A percentile compares a stretch with the other conserved stretches of the same genome.
Conservation (phyloP, 2,113 vertebrate species). For the Pituophis catenifer region DNA sequence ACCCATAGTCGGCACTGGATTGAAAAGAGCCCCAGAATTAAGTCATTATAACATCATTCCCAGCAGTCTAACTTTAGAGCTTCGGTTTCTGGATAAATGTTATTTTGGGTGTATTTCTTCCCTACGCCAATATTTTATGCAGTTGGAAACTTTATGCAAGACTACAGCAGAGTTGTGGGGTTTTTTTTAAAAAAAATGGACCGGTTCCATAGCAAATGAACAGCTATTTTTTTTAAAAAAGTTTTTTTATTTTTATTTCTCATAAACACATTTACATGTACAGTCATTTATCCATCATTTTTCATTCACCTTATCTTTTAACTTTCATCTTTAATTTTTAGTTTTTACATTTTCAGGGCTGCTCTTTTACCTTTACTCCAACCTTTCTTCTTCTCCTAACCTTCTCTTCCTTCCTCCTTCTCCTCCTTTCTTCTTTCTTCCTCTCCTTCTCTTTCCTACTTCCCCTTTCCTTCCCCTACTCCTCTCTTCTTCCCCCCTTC, state of each 20-base stretch:
- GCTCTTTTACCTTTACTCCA: no score
- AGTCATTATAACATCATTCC: background rate
- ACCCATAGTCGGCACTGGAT: background rate
- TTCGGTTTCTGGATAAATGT: background rate
- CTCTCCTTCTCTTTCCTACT: no score
- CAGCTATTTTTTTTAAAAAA: background rate
- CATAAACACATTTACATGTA: no score
- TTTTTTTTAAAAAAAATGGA: conserved; percentile 43
- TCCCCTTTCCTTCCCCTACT: rapidly evolving
- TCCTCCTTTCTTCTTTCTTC: no score
- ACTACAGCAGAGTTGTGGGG: conserved; percentile 47
- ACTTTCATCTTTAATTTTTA: no score
- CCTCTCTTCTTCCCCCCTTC: no score
- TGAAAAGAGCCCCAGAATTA: background rate
- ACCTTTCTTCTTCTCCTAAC: no score
- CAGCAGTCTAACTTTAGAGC: background rate
- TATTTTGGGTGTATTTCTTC: background rate
- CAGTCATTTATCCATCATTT: no score
- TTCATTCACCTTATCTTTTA: no score
- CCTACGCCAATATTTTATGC: background rate
- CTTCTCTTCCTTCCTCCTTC: no score
- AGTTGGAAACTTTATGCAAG: conserved; percentile 31
- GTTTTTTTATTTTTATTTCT: no score
- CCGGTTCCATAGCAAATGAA: conserved; percentile 54
- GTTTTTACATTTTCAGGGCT: no score